Base-by-base conservation (phyloP, 23 tunicate species). In the Diplosoma virens region DNA sequence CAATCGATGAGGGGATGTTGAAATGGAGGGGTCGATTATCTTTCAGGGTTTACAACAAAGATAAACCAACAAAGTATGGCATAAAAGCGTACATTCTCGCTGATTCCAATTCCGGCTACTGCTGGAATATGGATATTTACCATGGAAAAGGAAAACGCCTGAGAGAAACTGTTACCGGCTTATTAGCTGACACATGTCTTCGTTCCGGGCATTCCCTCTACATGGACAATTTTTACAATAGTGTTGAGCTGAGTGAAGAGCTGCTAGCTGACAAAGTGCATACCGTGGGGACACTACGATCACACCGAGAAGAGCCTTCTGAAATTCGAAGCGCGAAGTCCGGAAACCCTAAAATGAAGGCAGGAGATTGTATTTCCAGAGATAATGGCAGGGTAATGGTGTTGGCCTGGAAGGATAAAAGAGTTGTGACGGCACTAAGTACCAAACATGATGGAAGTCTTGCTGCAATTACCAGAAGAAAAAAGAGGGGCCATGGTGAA, bases 1-100 rank as follows among this genome's bases (percentile, higher is more conserved):
- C 79, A 24, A 74, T 74, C 21, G 79, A 74, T 52, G 79, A 74
- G 21, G 70, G 79, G 33, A 74, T 74, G 79, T 47, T 74, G 63
- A 74, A 74, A 52, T 74, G 34, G 70, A 53, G 79, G 27, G 71
- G 79, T 22, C 32, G 70, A 30, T 33, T 76, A 31, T 33, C 47
- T 37, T 76, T 76, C 71, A 56, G 81, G 33, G 54, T 37, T 27
- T 76, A 59, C 68, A 76, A 76, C 81, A 76, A 76, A 76, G 67
- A 76, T 33, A 76, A 76, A 33, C 81, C 81, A 32, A 59, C 54
- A 30, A 76, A 76, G 47, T 76, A 76, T 55, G 71, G 71, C 48
- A 76, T 76, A 26, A 76, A 76, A 59, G 52, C 81, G 5, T 76
- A 76, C 45, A 56, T 59, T 31, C 54, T 76, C 20, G 71, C 81